These are phyloP conservation scores for Didymodactylos carnosus DNA, from an alignment of 2,888 invertebrate genomes.

Conservation along the genomic window DNA sequence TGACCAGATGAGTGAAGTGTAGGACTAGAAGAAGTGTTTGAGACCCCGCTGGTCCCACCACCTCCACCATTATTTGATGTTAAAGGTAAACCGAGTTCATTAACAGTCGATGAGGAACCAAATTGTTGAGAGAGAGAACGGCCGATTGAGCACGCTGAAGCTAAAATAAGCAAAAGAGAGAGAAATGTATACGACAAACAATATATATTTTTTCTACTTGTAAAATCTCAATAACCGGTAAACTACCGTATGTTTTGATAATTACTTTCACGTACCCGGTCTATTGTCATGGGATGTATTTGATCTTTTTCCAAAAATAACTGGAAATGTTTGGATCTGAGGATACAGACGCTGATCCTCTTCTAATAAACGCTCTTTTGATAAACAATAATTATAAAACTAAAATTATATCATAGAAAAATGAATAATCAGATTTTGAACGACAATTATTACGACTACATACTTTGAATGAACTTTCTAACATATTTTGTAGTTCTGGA, in stretches of 20 bases:
- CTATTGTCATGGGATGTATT: neutral
- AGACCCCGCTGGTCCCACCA: too few species aligned
- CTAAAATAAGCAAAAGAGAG: neutral
- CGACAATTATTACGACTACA: neutral
- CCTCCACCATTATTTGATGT: neutral
- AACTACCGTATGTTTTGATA: too few species aligned
- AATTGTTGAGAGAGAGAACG: neutral
- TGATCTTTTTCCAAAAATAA: neutral
- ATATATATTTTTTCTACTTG: too few species aligned
- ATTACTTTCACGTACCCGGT: neutral
- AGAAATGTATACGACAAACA: too few species aligned
- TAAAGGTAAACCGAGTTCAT: neutral
- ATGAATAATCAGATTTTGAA: neutral
- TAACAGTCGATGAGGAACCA: neutral
- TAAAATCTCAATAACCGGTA: too few species aligned
- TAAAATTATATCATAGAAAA: neutral
- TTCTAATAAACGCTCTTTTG: neutral
- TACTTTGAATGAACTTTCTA: conserved; percentile 1
- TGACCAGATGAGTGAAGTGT: too few species aligned
- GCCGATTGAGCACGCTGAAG: neutral
- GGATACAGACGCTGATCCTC: neutral
- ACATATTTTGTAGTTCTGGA: conserved; percentile 11
- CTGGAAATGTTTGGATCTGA: neutral
- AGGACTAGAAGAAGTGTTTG: neutral
- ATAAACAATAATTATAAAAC: neutral